phyloP scores from a whole-genome alignment of 2,888 invertebrate genomes.

The Uropetala carovei region DNA sequence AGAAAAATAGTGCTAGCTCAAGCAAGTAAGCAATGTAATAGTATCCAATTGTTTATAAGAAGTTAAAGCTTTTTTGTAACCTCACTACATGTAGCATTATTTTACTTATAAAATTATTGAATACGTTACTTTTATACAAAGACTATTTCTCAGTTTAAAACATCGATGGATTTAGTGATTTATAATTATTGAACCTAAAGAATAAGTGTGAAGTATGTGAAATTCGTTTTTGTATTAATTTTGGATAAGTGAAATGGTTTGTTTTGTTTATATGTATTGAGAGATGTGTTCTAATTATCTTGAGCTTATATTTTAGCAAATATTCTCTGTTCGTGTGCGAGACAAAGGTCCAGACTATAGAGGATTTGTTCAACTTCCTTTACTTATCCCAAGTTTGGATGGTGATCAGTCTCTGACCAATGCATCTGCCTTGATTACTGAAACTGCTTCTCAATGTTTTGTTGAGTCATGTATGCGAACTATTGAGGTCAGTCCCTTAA shows the following conservation, averaged over 20 bases:
- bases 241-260: not conserved
- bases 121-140: not conserved
- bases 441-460: slow-evolving; percentile 77
- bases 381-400: slow-evolving; percentile 72
- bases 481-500: slow-evolving; percentile 30
- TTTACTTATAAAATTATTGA: too few species aligned
- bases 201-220: not conserved
- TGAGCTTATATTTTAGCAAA: slow-evolving; percentile 71
- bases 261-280: not conserved
- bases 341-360: slow-evolving; percentile 84
- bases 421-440: slow-evolving; percentile 73
- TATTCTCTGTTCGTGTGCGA: slow-evolving; percentile 83
- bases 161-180: not conserved
- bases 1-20: too few species aligned
- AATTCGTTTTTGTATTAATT: slow-evolving; percentile 3
- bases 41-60: too few species aligned
- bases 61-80: too few species aligned
- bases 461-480: slow-evolving; percentile 79
- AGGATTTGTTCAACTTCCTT: slow-evolving; percentile 83
- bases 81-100: too few species aligned
- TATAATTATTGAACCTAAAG: not conserved
- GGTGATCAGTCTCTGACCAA: slow-evolving; percentile 69
- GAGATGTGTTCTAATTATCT: not conserved
- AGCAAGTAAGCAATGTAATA: too few species aligned
- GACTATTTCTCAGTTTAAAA: not conserved